Percentiles rank a stretch among this genome's conserved stretches.
phyloP scores from a whole-genome alignment of 2,888 invertebrate species.

The Caenorhabditis uteleia region DNA sequence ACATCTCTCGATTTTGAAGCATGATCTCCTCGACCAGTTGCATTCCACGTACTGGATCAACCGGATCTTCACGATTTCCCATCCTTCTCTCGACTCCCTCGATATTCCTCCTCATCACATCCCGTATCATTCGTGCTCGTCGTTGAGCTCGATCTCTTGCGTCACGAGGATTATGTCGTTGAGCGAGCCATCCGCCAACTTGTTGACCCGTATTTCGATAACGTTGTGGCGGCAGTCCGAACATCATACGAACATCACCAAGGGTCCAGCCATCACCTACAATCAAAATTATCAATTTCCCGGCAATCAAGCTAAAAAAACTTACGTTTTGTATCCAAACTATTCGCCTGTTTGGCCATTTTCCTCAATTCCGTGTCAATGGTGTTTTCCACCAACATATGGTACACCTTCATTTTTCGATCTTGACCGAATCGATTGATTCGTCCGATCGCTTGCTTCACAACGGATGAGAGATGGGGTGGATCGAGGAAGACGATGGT shows the following conservation, averaged over 20 bases:
- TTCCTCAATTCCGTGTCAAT: constrained; percentile 74
- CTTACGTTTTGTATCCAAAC: constrained; percentile 20
- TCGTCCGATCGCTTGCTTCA: constrained; percentile 80
- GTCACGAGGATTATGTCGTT: too few relatives aligned
- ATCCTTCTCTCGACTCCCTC: too few relatives aligned
- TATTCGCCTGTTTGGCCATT: constrained; percentile 4
- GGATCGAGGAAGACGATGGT: constrained; percentile 82
- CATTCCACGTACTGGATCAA: too few relatives aligned
- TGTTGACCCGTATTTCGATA: too few relatives aligned
- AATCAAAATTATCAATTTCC: not conserved
- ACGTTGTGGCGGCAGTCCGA: too few relatives aligned
- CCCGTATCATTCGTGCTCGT: too few relatives aligned
- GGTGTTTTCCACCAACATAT: constrained; percentile 77
- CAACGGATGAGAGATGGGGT: constrained; percentile 79
- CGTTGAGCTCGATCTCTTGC: too few relatives aligned
- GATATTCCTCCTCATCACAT: too few relatives aligned
- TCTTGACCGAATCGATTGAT: constrained; percentile 83
- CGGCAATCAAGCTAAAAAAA: not conserved
- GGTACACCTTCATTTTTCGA: constrained; percentile 78
- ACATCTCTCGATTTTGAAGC: too few relatives aligned
- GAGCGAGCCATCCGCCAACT: too few relatives aligned
- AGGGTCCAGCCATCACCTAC: constrained; percentile 22
- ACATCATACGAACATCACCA: constrained; percentile 20
- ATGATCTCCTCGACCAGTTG: too few relatives aligned
- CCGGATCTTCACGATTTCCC: too few relatives aligned